Conservation (phyloP, 2,888 invertebrate species). For the Chymomyza caudatula region DNA sequence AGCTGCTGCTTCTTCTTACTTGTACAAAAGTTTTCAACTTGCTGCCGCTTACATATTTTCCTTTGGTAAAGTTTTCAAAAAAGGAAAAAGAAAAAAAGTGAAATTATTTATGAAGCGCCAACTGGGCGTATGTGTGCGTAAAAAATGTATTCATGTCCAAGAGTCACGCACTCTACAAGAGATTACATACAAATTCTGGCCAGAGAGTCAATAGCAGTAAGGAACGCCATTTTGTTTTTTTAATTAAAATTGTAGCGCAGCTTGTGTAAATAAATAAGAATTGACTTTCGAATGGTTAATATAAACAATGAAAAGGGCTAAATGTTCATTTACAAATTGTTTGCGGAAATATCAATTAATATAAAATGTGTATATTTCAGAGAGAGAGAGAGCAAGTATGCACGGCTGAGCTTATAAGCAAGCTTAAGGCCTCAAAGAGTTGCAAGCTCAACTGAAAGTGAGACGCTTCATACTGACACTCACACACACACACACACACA, state of each 20-base stretch:
- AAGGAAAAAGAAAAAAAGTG: conserved; percentile 37
- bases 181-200: conserved; percentile 42
- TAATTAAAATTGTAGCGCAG: conserved; percentile 51
- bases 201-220: conserved; percentile 31
- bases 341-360: conserved; percentile 13
- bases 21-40: not conserved
- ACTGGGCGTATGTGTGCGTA: conserved; percentile 13
- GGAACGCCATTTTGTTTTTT: conserved; percentile 37
- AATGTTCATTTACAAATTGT: conserved; percentile 16
- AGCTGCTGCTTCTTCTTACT: conserved; percentile 33
- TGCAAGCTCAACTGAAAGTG: conserved; percentile 12
- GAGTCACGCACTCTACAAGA: conserved; percentile 7
- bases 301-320: not conserved
- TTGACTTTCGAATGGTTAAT: conserved; percentile 42
- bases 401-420: no score
- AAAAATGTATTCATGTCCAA: conserved; percentile 58
- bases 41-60: conserved; percentile 48
- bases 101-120: conserved; percentile 54
- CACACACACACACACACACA: conserved; percentile 20
- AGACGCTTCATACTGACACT: conserved; percentile 2
- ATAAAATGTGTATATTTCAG: not conserved
- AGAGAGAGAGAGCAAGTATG: not conserved
- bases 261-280: conserved; percentile 52
- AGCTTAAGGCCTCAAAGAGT: conserved; percentile 17
- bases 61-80: conserved; percentile 50